Evolutionary conservation across 2,888 invertebrate species (phyloP), one percentile per base, ranked within the genome.

Genomic region (Lasioglossum villosulum): DNA sequence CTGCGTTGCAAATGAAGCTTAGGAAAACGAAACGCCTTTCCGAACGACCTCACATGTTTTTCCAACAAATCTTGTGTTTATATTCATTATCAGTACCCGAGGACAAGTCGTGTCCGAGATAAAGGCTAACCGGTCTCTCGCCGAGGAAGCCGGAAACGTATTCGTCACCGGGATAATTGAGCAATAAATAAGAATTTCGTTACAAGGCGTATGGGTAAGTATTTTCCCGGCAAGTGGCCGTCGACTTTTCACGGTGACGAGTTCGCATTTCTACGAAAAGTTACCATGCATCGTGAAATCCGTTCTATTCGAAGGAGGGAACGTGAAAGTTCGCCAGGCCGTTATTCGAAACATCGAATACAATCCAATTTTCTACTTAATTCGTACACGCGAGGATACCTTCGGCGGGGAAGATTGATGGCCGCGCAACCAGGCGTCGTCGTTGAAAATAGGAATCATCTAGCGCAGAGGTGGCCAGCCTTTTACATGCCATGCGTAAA

Each of bases 361-460:
- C 30, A 63, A 30, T 72, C 74, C 23, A 74, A 79, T 79, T 79
- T 79, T 79, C 66, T 66, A 48, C 34, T 45, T 52, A 34, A 48
- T 48, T 79, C 48, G 48, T 79, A 34, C 37, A 39, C 37, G 37
- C 45, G 19, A 34, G 37, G 2, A 4, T 16, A n/a, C 19, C 59
- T 30, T 30, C 37, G 56, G 56, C 12, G 45, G 30, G 45, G 19
- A 16, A 37, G 63, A 74, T 74, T 63, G 45, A 78, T 42, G 73
- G 1, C 45, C 16, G 16, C 14, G 45, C 34, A 45, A 73, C 63
- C 16, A 34, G 23, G n/a, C 37, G 23, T 48, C 68, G 23, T 48
- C 68, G 45, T 5, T n/a, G 34, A 42, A 73, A 48, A 74, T 19
- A 73, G 45, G 34, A 27, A 48, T 74, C 42, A 63, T 66, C 75